Base-by-base conservation (phyloP, 2,113 vertebrate genomes). In the Gallinago media region DNA sequence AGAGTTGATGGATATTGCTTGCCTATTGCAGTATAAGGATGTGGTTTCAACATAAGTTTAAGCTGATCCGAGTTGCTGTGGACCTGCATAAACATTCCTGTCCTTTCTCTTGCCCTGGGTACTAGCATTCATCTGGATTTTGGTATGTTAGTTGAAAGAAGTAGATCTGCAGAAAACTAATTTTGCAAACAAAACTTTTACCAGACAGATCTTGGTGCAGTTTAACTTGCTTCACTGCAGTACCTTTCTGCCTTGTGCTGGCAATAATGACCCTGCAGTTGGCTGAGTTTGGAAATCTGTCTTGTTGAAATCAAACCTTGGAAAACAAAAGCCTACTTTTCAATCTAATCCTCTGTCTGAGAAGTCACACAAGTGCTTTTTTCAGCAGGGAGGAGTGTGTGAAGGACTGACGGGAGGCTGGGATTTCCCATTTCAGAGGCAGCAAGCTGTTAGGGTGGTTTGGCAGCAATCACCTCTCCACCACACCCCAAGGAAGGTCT, bases 331-430 rank as follows among this genome's bases (percentile, higher is more conserved):
- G 49, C 5, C 26, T n/a, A 5, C 31, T 56, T 94, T 40, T 85
- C n/a, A 20, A 1, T 82, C 54, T 94, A 73, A 80, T 93, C 27
- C 78, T 62, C 58, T 49, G 73, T 38, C 50, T 78, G 85, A 63
- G 88, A 68, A 83, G 71, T 90, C 88, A 70, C 71, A 23, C 75
- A 54, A 58, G 71, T 79, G 88, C 96, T 88, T 93, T 76, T 97
- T 95, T 97, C 92, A 97, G 92, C 95, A 97, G 88, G 92, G 75
- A 96, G 90, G 90, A 90, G 82, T 13, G 71, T 65, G 74, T 16
- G 12, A 62, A 66, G 61, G 75, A 72, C 58, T 83, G 90, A 29
- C 42, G 61, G 75, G 65, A 74, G 85, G 85, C 88, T 95, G 95
- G 85, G 88, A 95, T 97, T 94, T 90, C 75, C 75, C 44, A n/a